These are phyloP conservation scores for Neria commutata DNA, from an alignment of 2,888 invertebrate genomes.

Conservation along the genomic window DNA sequence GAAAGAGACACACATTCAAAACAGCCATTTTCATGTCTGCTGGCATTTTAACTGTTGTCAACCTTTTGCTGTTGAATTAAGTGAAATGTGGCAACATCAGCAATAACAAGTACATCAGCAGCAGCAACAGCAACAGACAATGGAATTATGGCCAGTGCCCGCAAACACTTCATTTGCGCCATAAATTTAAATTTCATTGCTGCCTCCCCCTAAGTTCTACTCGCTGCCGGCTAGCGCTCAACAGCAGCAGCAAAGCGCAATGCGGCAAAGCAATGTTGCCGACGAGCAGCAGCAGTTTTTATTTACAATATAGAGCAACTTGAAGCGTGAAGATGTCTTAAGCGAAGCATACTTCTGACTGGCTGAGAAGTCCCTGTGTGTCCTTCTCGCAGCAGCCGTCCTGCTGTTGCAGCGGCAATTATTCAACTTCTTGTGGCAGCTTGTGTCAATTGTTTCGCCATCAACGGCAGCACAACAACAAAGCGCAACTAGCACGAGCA, in stretches of 20 bases:
- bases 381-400: background rate
- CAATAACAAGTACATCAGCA: background rate
- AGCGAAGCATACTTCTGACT: background rate
- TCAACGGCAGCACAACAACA: no score
- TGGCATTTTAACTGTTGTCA: no score
- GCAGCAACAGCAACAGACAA: no score
- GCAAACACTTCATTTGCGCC: background rate
- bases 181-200: slow-evolving; percentile 4
- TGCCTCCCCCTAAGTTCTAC: background rate
- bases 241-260: no score
- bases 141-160: no score
- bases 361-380: background rate
- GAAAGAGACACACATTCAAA: background rate
- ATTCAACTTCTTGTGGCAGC: slow-evolving; percentile 29
- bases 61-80: no score
- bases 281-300: background rate
- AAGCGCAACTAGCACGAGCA: no score
- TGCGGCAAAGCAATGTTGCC: no score
- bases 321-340: background rate
- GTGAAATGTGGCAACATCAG: background rate
- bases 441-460: slow-evolving; percentile 31
- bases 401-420: slow-evolving; percentile 19
- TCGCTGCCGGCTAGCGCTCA: background rate
- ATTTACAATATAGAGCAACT: slow-evolving; percentile 13
- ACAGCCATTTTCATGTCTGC: background rate